Base-by-base conservation (phyloP, 92 coral and sea anemone species). In the Heliopora coerulea region DNA sequence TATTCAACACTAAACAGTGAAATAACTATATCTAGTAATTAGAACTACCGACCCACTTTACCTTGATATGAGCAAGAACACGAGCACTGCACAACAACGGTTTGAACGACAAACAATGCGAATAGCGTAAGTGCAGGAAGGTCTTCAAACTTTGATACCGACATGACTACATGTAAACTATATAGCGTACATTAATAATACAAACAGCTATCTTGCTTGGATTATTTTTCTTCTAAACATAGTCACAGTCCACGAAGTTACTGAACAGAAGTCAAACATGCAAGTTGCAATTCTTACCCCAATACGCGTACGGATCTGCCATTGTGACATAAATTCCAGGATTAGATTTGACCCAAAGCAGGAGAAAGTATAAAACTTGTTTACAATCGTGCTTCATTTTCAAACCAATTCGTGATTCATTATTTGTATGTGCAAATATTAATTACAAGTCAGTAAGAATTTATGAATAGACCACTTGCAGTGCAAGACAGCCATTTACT, bases 391-490 rank as follows among this genome's bases (percentile, higher is more conserved):
- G n/a, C 1, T 20, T 37, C 72, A 64, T 64, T 32, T 64, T 5
- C n/a, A 7, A 13, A 37, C 33, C 23, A 0, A 33, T 28, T 8
- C 39, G 1, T 2, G 0, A 33, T 9, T 5, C 12, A 14, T 29
- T 31, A 29, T 9, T 10, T 33, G 23, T 10, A 33, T 17, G 19
- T 7, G 27, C 10, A 1, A 37, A 64, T 1, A n/a, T n/a, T 63
- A 8, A 1, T 23, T 18, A 6, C 42, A 26, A 14, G 37, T 24
- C 39, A 3, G 13, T 46, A 13, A 19, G 29, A 37, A 19, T 18
- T 3, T 12, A 33, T 33, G 50, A 64, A 64, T 64, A 64, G 72
- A 37, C 49, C 72, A 64, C 72, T 37, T 64, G 72, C 49, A 26
- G 49, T 33, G 23, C 24, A 34, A 1, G 49, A 64, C 72, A 64